Conservation (phyloP, 2,797 vertebrate genomes). For the Adelosebastes latens region DNA sequence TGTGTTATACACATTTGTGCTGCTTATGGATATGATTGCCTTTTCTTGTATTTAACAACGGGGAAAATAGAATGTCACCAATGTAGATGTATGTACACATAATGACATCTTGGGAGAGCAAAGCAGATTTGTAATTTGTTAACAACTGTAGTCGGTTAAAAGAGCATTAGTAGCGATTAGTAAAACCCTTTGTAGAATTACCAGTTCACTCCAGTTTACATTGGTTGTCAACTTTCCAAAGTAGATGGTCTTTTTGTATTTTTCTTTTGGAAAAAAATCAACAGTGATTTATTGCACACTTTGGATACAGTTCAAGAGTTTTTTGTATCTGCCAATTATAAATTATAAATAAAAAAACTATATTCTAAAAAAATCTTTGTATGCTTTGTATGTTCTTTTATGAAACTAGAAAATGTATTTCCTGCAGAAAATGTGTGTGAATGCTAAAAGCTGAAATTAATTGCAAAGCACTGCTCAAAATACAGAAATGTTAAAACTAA, state of each 20-base stretch:
- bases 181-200: conserved; percentile 83
- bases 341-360: conserved; percentile 94
- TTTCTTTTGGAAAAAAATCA: conserved; percentile 87
- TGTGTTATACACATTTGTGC: conserved; percentile 86
- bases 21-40: conserved; percentile 86
- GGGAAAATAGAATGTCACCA: conserved; percentile 76
- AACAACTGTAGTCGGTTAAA: conserved; percentile 77
- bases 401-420: not conserved
- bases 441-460: too few relatives aligned
- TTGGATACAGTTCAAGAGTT: conserved; percentile 95
- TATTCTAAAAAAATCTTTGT: conserved; percentile 81
- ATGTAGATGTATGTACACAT: conserved; percentile 76
- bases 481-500: too few relatives aligned
- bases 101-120: conserved; percentile 79
- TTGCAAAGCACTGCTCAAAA: too few relatives aligned
- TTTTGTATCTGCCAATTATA: conserved; percentile 97
- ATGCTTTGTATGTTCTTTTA: not conserved
- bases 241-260: conserved; percentile 85
- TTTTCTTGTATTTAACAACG: conserved; percentile 82
- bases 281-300: conserved; percentile 98
- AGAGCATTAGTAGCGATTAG: conserved; percentile 86
- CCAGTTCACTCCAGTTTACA: conserved; percentile 93
- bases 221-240: conserved; percentile 88
- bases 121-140: conserved; percentile 73
- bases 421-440: too few relatives aligned